Conservation (phyloP, 1,140 invertebrate genomes). For the Pogonomyrmex barbatus region DNA sequence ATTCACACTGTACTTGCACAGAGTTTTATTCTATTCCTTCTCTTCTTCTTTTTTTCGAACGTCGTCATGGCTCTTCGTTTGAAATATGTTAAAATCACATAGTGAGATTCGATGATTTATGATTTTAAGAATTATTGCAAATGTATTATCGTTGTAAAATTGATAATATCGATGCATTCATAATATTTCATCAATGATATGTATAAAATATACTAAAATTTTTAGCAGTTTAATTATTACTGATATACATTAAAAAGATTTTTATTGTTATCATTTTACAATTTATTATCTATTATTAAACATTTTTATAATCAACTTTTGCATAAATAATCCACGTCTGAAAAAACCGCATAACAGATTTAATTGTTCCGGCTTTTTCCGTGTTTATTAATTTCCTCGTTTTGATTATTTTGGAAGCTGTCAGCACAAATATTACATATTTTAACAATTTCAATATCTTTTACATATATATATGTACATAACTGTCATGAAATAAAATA, state of each 20-base stretch:
- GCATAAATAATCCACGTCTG: background rate
- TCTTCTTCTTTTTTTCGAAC: conserved; percentile 15
- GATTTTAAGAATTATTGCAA: conserved; percentile 18
- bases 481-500: too few relatives aligned
- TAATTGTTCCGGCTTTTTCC: too few relatives aligned
- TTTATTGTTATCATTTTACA: background rate
- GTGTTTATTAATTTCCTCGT: too few relatives aligned
- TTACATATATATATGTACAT: too few relatives aligned
- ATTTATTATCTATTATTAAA: background rate
- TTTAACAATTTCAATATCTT: too few relatives aligned
- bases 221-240: background rate
- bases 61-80: background rate
- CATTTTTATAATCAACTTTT: background rate
- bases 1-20: conserved; percentile 2
- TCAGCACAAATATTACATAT: too few relatives aligned
- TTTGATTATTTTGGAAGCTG: too few relatives aligned
- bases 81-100: conserved; percentile 12
- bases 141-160: conserved; percentile 12
- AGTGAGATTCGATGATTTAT: background rate
- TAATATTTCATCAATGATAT: background rate
- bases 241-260: background rate
- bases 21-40: background rate
- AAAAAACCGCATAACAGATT: too few relatives aligned
- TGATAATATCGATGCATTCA: background rate
- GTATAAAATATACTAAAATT: background rate